phyloP scores from a whole-genome alignment of 2,797 vertebrate genomes.

The Rostrhamus sociabilis region DNA sequence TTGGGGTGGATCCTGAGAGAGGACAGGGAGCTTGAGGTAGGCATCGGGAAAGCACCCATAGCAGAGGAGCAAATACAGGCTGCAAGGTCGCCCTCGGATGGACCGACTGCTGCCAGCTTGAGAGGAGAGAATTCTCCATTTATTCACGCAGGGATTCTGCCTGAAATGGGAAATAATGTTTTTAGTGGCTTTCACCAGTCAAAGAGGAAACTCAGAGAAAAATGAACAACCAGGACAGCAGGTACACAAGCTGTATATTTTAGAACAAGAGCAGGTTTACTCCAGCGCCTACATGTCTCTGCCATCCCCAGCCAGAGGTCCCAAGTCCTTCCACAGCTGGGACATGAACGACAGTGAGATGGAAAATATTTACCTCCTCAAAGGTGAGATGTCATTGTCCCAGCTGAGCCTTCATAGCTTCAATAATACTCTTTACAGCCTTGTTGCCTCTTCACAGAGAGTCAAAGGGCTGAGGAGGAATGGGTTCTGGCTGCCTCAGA shows the following conservation, averaged over 20 bases:
- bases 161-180: neutral
- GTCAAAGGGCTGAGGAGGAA: neutral
- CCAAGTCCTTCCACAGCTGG: neutral
- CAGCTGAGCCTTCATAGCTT: neutral
- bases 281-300: neutral
- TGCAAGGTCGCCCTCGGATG: accelerated
- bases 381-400: neutral
- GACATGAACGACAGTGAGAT: neutral
- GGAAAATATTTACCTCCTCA: neutral
- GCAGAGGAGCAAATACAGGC: neutral
- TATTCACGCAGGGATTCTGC: neutral
- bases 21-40: neutral
- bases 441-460: neutral
- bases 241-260: neutral
- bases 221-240: neutral
- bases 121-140: neutral
- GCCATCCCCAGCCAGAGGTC: neutral
- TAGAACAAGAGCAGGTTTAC: neutral
- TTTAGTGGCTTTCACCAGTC: neutral
- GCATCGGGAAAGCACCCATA: neutral
- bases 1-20: neutral
- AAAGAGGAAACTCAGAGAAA: neutral
- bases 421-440: neutral
- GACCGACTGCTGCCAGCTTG: neutral
- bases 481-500: neutral